These are phyloP conservation scores for Lepidurus packardi DNA, from an alignment of 1,140 invertebrate species.

Conservation along the genomic window DNA sequence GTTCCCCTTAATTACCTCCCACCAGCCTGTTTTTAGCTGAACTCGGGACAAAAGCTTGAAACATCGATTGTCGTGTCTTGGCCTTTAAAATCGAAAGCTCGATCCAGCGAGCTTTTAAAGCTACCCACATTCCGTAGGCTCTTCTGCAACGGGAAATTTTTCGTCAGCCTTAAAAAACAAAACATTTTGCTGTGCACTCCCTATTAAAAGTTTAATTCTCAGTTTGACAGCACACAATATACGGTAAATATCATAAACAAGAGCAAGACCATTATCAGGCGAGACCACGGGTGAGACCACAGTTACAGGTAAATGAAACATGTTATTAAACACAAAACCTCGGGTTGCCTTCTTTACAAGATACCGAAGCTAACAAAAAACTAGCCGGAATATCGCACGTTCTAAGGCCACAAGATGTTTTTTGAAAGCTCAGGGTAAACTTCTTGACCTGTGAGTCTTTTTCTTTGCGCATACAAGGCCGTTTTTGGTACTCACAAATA, in stretches of 20 bases:
- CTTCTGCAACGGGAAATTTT: neutral
- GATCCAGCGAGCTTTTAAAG: neutral
- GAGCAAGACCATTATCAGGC: constrained; percentile 4
- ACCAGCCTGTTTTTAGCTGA: neutral
- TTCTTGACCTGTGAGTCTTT: neutral
- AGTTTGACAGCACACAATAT: constrained; percentile 14
- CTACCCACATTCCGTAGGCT: neutral
- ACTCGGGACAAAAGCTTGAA: neutral
- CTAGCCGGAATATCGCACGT: neutral
- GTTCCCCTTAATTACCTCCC: constrained; percentile 12
- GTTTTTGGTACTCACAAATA: neutral
- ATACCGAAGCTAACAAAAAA: neutral
- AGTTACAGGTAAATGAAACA: constrained; percentile 4
- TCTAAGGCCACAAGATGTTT: neutral
- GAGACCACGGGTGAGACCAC: constrained; percentile 20
- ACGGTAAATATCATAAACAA: constrained; percentile 2
- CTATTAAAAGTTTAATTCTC: neutral
- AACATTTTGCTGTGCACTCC: neutral
- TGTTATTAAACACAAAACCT: neutral
- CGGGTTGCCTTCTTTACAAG: neutral
- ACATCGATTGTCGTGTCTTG: neutral
- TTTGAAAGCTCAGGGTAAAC: neutral
- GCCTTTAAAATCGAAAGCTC: neutral
- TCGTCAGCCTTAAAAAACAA: neutral
- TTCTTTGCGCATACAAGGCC: neutral